Evolutionary conservation across 2,888 invertebrate species (phyloP), one percentile per base, ranked within the genome.

Genomic region (Nycteola revayana): DNA sequence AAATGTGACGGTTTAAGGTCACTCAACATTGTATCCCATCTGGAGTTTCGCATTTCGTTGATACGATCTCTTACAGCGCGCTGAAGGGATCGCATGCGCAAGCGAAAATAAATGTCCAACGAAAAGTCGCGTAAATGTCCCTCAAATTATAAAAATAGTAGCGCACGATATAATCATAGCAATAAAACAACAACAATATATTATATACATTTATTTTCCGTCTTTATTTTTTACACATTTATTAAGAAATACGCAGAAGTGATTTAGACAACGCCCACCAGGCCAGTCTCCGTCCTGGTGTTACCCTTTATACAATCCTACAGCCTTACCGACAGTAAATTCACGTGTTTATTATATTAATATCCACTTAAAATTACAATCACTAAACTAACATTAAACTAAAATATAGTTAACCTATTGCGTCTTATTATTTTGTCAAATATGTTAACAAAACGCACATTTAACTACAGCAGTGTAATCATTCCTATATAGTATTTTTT

Each of bases 131-230:
- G n/a, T n/a, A n/a, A n/a, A n/a, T n/a, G n/a, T n/a, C n/a, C n/a
- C n/a, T n/a, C n/a, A n/a, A n/a, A n/a, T n/a, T n/a, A n/a, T n/a
- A n/a, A n/a, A n/a, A n/a, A n/a, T n/a, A n/a, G n/a, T n/a, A n/a
- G n/a, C n/a, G n/a, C n/a, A n/a, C n/a, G n/a, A n/a, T n/a, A n/a
- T n/a, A n/a, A n/a, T n/a, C n/a, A n/a, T n/a, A n/a, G n/a, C n/a
- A 56, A 52, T 32, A 37, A 40, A 28, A 42, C 7, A 30, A 17
- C 22, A 24, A n/a, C 3, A 21, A 10, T 28, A 30, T 39, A 55
- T 62, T 63, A 57, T 58, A 65, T 72, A 71, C 69, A 67, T 74
- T 72, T 73, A 75, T 73, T 66, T 69, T 69, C 67, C 71, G 60
- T 64, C 60, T 66, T 64, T 65, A 65, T 60, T 61, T 73, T 68